Evolutionary conservation across 1,140 invertebrate genomes (phyloP), one percentile per base, ranked within the genome.

Genomic region (Parapsyche elsis): DNA sequence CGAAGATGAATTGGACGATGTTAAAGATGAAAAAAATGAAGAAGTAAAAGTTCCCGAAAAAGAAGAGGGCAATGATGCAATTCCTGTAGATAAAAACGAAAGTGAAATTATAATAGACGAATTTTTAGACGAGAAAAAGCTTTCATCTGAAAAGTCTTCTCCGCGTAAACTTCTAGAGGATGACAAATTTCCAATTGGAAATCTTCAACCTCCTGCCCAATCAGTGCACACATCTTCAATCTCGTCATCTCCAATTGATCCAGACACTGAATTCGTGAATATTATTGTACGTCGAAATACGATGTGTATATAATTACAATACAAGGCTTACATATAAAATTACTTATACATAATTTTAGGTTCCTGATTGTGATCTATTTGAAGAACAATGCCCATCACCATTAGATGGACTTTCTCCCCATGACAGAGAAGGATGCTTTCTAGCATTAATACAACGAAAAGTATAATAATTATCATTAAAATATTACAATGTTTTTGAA

Each of bases 311-410:
- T 67, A 1, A 23, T 57, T 38, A 14, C 30, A 64, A 78, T n/a
- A n/a, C n/a, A 64, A 5, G 10, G 26, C 16, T 16, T 61, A 38
- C 30, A 75, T 67, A 44, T 49, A 14, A 70, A 57, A 38, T 53
- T 78, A 53, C 44, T 71, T 49, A 84, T 26, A 85, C 74, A 45
- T 49, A 77, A 16, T 82, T 84, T 45, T 83, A 93, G 91, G 90
- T 94, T 0, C 94, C 94, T 0, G 89, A 92, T 67, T 92, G 92
- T 79, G 94, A 95, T 87, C 85, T 94, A 73, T 95, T 95, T 84
- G 91, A 94, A 85, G 87, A 81, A 67, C 12, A 77, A 24, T 2
- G 12, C 23, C 82, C 82, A 23, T 64, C 71, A 14, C 80, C 80
- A n/a, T 45, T 83, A 23, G 80, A 49, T 2, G 82, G 74, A 21